Base-by-base conservation (phyloP, 2,113 vertebrate species). In the Pterocles gutturalis region DNA sequence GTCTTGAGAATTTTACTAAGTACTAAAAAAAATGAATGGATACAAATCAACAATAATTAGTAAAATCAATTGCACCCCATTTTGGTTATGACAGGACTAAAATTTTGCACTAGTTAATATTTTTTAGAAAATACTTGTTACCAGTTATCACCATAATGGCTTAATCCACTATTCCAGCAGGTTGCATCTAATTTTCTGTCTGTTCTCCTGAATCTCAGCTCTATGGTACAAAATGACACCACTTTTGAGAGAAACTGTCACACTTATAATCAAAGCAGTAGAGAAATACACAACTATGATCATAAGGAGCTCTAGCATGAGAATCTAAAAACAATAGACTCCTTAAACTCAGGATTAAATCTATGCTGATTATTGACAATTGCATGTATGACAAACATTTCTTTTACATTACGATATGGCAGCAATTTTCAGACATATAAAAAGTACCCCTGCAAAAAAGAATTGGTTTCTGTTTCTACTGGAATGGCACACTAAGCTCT, bases 161-260 rank as follows among this genome's bases (percentile, higher is more conserved):
- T 80, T 88, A 94, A 83, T 46, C 17, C 58, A 70, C 33, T 75
- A 46, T 38, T 88, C 29, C 64, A 90, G 34, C 17, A 89, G 90
- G 83, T 0, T 89, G 79, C 86, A 90, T 67, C n/a, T 82, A 26
- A 85, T 88, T 86, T 92, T 83, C 64, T 73, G 11, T 67, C 55
- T 87, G 78, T 91, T 80, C 55, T 87, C 66, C 48, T 45, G 45
- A 94, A 78, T 62, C 34, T 91, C 80, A 75, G 64, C 38, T 92
- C 76, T 71, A 1, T 34, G 85, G 55, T 77, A 93, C 33, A 80
- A 90, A 93, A 94, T 62, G 87, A 88, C 75, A 94, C 83, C 62
- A 71, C 51, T 91, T 95, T 71, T 71, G 72, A 86, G 69, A 92
- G 43, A 83, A 91, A 92, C n/a, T 89, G 91, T 95, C 83, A 91